Evolutionary conservation across 2,797 vertebrate genomes (phyloP).

Genomic region (Sebastes nivosus): DNA sequence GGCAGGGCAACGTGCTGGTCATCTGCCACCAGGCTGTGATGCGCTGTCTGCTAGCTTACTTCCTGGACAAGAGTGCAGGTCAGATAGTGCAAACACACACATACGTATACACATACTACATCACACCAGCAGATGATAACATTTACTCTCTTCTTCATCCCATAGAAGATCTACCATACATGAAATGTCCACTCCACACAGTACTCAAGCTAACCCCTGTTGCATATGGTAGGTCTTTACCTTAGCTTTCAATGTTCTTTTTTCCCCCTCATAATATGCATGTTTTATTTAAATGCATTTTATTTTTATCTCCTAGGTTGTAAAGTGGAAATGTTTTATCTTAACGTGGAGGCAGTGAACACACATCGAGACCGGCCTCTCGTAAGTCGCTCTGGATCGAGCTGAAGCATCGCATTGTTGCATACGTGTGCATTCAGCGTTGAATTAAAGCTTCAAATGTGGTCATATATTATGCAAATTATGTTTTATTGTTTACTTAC

Average conservation of each 20-base stretch:
- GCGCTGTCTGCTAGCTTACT: conserved; percentile 97
- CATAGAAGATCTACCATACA: conserved; percentile 93
- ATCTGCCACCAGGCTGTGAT: conserved; percentile 97
- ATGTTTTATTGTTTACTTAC: background rate
- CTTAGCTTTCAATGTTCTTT: background rate
- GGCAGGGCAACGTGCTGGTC: conserved; percentile 94
- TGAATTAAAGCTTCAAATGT: conserved; percentile 8
- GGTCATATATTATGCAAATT: background rate
- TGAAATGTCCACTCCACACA: conserved; percentile 94
- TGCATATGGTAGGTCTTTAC: conserved; percentile 88
- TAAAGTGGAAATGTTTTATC: conserved; percentile 92
- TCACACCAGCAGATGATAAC: background rate
- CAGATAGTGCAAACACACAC: background rate
- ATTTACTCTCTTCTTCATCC: background rate
- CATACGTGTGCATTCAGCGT: conserved; percentile 10
- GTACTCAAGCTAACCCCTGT: conserved; percentile 94
- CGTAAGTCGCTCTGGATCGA: conserved; percentile 80
- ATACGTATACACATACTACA: background rate
- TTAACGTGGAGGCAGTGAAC: conserved; percentile 94
- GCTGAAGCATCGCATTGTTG: background rate
- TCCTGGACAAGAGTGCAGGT: conserved; percentile 97
- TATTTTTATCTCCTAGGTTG: conserved; percentile 83
- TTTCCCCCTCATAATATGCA: background rate
- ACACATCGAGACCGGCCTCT: conserved; percentile 93
- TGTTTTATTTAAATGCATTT: background rate